phyloP scores from a whole-genome alignment of 2,888 invertebrate species.

The Cantharis rustica region DNA sequence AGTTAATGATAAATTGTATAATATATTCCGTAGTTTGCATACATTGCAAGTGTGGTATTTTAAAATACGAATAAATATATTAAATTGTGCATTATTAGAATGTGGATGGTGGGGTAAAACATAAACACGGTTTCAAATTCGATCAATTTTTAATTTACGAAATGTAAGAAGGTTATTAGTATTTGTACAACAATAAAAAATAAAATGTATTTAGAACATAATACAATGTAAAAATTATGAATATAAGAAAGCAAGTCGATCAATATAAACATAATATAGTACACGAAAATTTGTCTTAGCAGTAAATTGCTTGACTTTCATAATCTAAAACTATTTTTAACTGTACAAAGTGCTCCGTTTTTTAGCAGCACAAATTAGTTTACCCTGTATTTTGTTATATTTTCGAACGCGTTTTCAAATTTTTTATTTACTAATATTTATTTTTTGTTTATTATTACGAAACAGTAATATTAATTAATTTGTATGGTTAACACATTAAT shows the following conservation, averaged over 20 bases:
- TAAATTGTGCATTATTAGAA: neutral
- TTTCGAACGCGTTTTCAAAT: too few species aligned
- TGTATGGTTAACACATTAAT: too few species aligned
- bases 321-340: neutral
- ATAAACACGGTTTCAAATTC: neutral
- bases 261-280: neutral
- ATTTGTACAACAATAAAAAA: neutral
- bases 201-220: neutral
- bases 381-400: too few species aligned
- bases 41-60: neutral
- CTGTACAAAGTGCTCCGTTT: neutral
- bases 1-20: neutral
- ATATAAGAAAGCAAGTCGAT: neutral
- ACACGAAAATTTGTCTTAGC: neutral
- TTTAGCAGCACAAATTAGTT: neutral
- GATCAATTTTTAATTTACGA: neutral
- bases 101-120: neutral
- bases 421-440: too few species aligned
- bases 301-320: neutral
- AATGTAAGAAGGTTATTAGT: neutral
- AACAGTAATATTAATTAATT: too few species aligned
- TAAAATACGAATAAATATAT: neutral
- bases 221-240: neutral
- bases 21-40: neutral
- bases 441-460: too few species aligned